phyloP scores from a whole-genome alignment of 2,797 vertebrate genomes.

The Sebastes minor region DNA sequence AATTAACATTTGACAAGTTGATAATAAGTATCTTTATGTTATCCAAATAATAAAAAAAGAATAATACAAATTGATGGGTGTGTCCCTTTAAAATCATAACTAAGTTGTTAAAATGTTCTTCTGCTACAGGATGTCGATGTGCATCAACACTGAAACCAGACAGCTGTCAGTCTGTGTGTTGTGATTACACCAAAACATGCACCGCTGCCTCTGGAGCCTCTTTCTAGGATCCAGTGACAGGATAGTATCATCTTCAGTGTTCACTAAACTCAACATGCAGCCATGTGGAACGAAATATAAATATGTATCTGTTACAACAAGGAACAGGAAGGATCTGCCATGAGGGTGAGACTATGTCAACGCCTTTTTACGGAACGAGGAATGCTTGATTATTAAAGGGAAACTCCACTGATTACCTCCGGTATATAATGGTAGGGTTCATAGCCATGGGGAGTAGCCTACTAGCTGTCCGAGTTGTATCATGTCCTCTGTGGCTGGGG shows the following conservation, averaged over 20 bases:
- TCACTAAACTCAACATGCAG: conserved; percentile 14
- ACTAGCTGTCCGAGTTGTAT: too few relatives aligned
- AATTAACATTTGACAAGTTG: neutral
- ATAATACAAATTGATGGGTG: neutral
- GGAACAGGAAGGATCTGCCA: neutral
- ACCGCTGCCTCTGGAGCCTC: neutral
- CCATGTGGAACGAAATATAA: neutral
- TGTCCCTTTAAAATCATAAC: neutral
- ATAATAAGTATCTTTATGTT: neutral
- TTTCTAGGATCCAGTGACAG: conserved; percentile 1
- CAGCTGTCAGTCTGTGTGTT: neutral
- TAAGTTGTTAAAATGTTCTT: neutral
- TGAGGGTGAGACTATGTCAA: neutral
- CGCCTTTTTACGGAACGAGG: neutral
- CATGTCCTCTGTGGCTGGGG: too few relatives aligned
- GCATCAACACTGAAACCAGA: neutral
- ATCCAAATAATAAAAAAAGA: too few relatives aligned
- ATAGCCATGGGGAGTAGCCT: too few relatives aligned
- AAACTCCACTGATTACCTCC: neutral
- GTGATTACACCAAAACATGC: neutral
- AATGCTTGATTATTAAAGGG: neutral
- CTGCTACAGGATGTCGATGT: neutral
- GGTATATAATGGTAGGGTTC: neutral
- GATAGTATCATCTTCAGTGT: conserved; percentile 15
- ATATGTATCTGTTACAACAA: neutral